These are phyloP conservation scores for Minunthozetes semirufus DNA, from an alignment of 2,888 invertebrate genomes.

Conservation along the genomic window DNA sequence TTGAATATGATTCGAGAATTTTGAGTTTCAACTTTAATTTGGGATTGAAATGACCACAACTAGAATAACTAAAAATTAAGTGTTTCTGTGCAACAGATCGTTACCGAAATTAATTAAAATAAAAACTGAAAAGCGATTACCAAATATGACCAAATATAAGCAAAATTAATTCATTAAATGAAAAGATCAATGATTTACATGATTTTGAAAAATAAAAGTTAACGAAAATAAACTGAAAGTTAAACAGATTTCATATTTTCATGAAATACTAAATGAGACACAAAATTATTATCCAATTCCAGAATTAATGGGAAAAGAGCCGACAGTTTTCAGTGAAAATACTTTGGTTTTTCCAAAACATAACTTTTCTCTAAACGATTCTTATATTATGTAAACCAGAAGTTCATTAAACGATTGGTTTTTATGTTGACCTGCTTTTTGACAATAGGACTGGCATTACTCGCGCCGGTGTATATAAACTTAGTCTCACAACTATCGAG, in stretches of 20 bases:
- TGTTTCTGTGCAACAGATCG: too few species aligned
- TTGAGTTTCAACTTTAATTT: too few species aligned
- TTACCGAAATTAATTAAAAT: too few species aligned
- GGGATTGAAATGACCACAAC: too few species aligned
- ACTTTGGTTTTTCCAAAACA: background rate
- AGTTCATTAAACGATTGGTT: constrained; percentile 26
- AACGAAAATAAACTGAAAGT: too few species aligned
- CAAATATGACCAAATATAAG: too few species aligned
- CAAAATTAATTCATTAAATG: too few species aligned
- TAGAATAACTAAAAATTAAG: too few species aligned
- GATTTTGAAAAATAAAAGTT: too few species aligned
- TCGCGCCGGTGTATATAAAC: background rate
- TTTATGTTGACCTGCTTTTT: constrained; percentile 3
- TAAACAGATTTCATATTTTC: background rate
- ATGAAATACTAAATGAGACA: background rate
- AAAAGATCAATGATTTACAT: too few species aligned
- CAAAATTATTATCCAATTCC: background rate
- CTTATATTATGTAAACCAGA: constrained; percentile 17
- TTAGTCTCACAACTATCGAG: background rate
- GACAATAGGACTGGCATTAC: constrained; percentile 2
- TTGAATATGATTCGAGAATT: too few species aligned
- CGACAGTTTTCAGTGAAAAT: background rate
- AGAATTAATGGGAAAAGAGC: background rate
- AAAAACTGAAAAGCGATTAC: too few species aligned
- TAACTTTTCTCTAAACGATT: background rate